phyloP scores from a whole-genome alignment of 2,888 invertebrate species.

The Stenchaetothrips biformis region DNA sequence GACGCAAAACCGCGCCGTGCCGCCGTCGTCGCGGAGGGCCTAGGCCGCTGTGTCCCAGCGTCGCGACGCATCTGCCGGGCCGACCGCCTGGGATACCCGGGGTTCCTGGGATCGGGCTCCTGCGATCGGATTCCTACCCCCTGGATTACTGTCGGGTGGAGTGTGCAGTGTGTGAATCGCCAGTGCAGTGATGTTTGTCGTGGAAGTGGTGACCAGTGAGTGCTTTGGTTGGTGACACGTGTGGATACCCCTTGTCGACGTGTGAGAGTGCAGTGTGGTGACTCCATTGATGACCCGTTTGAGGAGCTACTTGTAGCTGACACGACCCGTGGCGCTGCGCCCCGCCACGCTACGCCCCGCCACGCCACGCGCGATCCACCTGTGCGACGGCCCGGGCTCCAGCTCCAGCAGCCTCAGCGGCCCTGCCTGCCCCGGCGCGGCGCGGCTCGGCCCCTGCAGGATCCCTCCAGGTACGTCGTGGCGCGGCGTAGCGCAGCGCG shows the following conservation, averaged over 20 bases:
- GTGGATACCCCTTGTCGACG: background rate
- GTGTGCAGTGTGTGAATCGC: background rate
- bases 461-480: background rate
- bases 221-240: background rate
- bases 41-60: background rate
- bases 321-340: background rate
- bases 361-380: constrained; percentile 1
- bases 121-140: background rate
- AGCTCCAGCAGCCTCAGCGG: background rate
- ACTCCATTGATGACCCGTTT: too few relatives aligned
- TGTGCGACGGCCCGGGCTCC: background rate
- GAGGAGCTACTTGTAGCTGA: background rate
- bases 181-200: background rate
- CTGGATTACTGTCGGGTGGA: background rate
- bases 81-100: background rate
- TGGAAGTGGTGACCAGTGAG: background rate
- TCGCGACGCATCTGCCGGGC: background rate
- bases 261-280: background rate
- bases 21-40: background rate
- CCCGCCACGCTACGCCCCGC: background rate
- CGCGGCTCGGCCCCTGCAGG: background rate
- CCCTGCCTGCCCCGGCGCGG: background rate
- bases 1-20: background rate
- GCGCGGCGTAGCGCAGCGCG: background rate
- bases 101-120: background rate